phyloP scores from a whole-genome alignment of 2,797 vertebrate species.

The Odontamblyopus rebecca region DNA sequence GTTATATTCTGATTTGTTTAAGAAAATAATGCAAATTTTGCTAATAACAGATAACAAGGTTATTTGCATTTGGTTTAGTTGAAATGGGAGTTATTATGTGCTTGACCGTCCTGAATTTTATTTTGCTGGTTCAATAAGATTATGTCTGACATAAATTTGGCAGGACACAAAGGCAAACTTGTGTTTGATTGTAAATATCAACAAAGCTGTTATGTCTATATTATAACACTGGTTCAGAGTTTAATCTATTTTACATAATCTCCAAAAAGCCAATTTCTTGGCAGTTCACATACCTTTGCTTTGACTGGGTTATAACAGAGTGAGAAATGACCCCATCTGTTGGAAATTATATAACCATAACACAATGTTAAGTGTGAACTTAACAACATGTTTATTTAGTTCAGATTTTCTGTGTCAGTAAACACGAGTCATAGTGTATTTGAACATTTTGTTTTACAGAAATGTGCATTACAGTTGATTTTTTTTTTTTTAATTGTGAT shows the following conservation, averaged over 20 bases:
- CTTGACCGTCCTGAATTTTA: neutral
- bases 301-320: constrained; percentile 35
- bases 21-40: neutral
- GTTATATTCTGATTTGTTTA: neutral
- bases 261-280: constrained; percentile 41
- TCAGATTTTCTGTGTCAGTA: constrained; percentile 20
- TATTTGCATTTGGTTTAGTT: neutral
- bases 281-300: constrained; percentile 33
- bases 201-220: constrained; percentile 38
- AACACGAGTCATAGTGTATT: constrained; percentile 20
- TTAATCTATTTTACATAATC: constrained; percentile 47
- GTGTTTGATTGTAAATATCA: constrained; percentile 14
- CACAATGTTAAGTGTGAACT: constrained; percentile 24
- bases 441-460: neutral
- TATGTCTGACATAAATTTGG: neutral
- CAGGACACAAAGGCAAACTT: neutral
- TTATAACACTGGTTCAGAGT: constrained; percentile 31
- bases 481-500: neutral
- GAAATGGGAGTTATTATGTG: neutral
- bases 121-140: neutral
- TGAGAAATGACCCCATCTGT: constrained; percentile 24
- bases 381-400: constrained; percentile 35
- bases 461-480: neutral
- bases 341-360: constrained; percentile 54
- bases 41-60: neutral